Evolutionary conservation across 2,888 invertebrate species (phyloP).

Genomic region (Chironomus riparius): DNA sequence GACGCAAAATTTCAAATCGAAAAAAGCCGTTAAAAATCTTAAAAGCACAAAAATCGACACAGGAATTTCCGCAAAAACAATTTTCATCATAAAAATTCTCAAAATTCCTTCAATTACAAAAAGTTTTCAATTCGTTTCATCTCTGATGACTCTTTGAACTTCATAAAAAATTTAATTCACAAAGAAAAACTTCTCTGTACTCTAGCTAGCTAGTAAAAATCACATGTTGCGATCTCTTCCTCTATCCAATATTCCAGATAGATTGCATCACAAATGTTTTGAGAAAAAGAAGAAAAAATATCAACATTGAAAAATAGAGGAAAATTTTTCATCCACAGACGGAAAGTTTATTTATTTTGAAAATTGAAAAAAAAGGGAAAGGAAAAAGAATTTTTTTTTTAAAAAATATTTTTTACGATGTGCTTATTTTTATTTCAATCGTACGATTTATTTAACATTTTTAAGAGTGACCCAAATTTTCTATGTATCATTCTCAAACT

Average conservation of each 20-base stretch:
- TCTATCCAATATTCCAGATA: neutral
- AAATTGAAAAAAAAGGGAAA: neutral
- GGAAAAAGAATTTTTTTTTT: neutral
- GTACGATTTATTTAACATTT: conserved; percentile 24
- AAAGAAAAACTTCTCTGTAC: too few species aligned
- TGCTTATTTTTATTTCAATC: conserved; percentile 26
- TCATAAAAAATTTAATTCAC: neutral
- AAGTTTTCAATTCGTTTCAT: too few species aligned
- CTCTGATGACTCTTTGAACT: neutral
- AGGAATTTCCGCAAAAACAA: too few species aligned
- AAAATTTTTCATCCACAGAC: too few species aligned
- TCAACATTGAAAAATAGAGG: too few species aligned
- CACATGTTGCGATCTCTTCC: neutral
- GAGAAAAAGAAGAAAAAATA: too few species aligned
- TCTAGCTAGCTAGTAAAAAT: neutral
- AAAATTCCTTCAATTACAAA: too few species aligned
- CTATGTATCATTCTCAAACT: neutral
- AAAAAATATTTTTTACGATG: conserved; percentile 8
- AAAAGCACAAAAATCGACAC: too few species aligned
- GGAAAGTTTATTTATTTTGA: conserved; percentile 20
- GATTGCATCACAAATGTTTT: too few species aligned
- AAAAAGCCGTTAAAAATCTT: too few species aligned
- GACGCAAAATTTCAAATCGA: too few species aligned
- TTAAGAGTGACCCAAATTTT: conserved; percentile 13
- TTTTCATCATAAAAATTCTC: too few species aligned